Conservation (phyloP, 2,797 vertebrate genomes). For the Helicolenus hilgendorfi region DNA sequence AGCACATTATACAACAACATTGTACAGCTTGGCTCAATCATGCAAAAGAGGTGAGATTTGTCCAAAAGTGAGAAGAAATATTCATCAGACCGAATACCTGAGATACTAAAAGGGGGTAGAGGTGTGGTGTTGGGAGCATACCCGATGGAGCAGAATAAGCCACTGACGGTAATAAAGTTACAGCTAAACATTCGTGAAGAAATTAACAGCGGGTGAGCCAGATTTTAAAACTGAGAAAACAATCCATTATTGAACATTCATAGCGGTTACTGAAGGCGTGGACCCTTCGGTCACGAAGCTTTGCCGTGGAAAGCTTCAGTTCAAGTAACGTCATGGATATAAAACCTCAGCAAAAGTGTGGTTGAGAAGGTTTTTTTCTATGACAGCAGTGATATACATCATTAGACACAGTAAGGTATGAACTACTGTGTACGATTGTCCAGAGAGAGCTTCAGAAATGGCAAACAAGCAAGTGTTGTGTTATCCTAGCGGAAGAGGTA, state of each 20-base stretch:
- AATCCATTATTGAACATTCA: conserved; percentile 49
- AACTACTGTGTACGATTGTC: conserved; percentile 12
- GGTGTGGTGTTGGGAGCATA: conserved; percentile 22
- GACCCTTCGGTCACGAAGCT: background rate
- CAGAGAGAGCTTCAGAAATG: conserved; percentile 4
- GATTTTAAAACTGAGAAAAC: conserved; percentile 9
- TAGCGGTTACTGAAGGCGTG: background rate
- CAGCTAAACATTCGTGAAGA: background rate
- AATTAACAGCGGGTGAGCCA: background rate
- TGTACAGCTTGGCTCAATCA: conserved; percentile 66
- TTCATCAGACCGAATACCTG: conserved; percentile 62
- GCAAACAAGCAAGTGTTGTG: background rate
- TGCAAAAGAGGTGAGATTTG: conserved; percentile 36
- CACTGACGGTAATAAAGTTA: background rate
- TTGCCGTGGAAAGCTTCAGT: conserved; percentile 41
- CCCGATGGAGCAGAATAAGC: background rate
- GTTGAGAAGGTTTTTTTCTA: conserved; percentile 10
- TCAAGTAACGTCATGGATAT: conserved; percentile 68
- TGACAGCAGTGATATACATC: conserved; percentile 35
- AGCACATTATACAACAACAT: conserved; percentile 36
- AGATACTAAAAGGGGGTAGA: conserved; percentile 58
- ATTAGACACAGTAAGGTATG: conserved; percentile 7
- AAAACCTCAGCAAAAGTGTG: conserved; percentile 25
- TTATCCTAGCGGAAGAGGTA: background rate
- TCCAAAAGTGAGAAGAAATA: conserved; percentile 15